phyloP scores from a whole-genome alignment of 1,140 invertebrate species.

The Scaptomyza pallida region DNA sequence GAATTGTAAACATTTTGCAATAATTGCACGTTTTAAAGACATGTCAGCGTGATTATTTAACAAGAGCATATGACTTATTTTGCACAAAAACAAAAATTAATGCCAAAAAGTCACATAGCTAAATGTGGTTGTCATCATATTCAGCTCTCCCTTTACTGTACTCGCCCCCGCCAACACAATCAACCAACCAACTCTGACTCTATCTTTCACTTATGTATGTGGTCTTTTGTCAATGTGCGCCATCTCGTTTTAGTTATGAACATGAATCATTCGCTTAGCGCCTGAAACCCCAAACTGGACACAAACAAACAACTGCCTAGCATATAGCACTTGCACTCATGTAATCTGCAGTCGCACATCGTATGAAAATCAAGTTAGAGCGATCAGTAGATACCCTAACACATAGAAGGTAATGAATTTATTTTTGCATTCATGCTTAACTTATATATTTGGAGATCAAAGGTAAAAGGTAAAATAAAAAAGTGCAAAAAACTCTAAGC shows the following conservation, averaged over 20 bases:
- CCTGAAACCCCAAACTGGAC: slow-evolving; percentile 28
- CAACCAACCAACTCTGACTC: not conserved
- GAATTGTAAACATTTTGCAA: slow-evolving; percentile 50
- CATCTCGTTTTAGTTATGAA: not conserved
- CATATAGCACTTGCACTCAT: slow-evolving; percentile 9
- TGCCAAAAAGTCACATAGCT: slow-evolving; percentile 43
- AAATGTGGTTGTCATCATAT: slow-evolving; percentile 39
- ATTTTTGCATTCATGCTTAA: no score
- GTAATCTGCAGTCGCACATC: slow-evolving; percentile 7
- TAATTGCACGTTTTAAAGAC: slow-evolving; percentile 43
- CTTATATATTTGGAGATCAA: no score
- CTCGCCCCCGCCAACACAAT: no score
- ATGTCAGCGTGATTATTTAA: slow-evolving; percentile 51
- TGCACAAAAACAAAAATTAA: slow-evolving; percentile 18
- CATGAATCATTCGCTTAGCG: slow-evolving; percentile 37
- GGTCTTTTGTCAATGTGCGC: no score
- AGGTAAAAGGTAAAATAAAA: no score
- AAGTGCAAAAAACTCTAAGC: no score
- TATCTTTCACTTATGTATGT: no score
- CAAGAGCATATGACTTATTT: slow-evolving; percentile 20
- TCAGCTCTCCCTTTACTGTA: not conserved
- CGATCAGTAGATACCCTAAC: not conserved
- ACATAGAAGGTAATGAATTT: no score
- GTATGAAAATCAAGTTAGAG: not conserved
- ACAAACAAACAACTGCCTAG: slow-evolving; percentile 5